These are phyloP conservation scores for Zoanthus gigantus DNA, from an alignment of 92 coral and sea anemone species.

Conservation along the genomic window DNA sequence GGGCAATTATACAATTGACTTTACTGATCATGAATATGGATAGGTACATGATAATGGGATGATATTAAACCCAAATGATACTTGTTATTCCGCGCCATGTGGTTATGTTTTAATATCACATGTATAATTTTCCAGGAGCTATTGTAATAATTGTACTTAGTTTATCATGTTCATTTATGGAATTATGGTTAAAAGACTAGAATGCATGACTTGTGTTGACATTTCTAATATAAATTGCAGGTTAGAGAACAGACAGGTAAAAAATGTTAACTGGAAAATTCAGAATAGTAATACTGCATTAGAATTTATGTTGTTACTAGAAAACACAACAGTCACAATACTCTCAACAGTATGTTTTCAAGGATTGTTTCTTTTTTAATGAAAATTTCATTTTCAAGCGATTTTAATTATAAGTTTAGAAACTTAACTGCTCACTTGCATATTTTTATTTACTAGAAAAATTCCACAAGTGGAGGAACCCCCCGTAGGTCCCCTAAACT, in stretches of 20 bases:
- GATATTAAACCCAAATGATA: background rate
- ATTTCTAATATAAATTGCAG: background rate
- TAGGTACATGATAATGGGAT: background rate
- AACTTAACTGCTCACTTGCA: background rate
- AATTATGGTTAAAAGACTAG: background rate
- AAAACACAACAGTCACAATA: background rate
- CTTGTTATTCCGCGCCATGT: background rate
- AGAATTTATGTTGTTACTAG: no score
- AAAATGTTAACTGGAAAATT: background rate
- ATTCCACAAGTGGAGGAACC: background rate
- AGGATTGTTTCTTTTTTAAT: background rate
- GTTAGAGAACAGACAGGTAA: background rate
- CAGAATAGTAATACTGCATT: no score
- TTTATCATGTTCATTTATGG: background rate
- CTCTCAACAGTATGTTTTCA: background rate
- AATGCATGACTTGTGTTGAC: background rate
- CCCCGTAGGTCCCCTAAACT: background rate
- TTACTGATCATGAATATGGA: background rate
- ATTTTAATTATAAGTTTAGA: background rate
- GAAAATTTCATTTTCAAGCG: background rate
- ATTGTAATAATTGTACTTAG: background rate
- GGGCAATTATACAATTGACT: background rate
- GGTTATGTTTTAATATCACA: background rate
- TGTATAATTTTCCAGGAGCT: background rate
- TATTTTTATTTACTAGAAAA: background rate